Evolutionary conservation across 2,888 invertebrate species (phyloP).

Genomic region (Conchocele bisecta): DNA sequence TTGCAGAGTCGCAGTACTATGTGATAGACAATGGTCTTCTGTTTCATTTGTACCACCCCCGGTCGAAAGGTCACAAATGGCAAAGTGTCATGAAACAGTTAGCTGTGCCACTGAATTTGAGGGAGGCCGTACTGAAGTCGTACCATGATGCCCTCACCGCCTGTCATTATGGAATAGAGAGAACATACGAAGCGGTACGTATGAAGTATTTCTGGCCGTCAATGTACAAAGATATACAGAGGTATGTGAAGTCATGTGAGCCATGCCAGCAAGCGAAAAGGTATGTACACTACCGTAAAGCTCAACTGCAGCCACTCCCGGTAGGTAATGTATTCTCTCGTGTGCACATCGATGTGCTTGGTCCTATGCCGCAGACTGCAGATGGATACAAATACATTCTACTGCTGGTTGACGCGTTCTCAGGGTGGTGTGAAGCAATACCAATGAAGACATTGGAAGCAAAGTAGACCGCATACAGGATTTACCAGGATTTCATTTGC

Average conservation of each 20-base stretch:
- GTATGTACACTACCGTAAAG: slow-evolving; percentile 5
- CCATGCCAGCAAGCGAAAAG: slow-evolving; percentile 22
- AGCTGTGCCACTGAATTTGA: slow-evolving; percentile 6
- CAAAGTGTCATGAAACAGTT: slow-evolving; percentile 23
- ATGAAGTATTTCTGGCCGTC: slow-evolving; percentile 28
- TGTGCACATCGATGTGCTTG: slow-evolving; percentile 45
- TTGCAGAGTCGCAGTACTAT: slow-evolving; percentile 26
- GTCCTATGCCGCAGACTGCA: slow-evolving; percentile 30
- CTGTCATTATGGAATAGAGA: slow-evolving; percentile 26
- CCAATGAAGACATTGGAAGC: slow-evolving; percentile 44
- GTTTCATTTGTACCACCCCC: slow-evolving; percentile 27
- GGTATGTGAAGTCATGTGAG: slow-evolving; percentile 20
- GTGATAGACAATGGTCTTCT: slow-evolving; percentile 20
- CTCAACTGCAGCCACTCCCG: slow-evolving; percentile 37
- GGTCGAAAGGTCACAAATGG: slow-evolving; percentile 25
- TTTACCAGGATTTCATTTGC: slow-evolving; percentile 42
- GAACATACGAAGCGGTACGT: slow-evolving; percentile 27
- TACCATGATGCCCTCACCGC: slow-evolving; percentile 33
- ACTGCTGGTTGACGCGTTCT: slow-evolving; percentile 43
- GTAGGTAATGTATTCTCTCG: slow-evolving; percentile 24
- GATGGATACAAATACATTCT: slow-evolving; percentile 44
- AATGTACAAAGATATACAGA: slow-evolving; percentile 22
- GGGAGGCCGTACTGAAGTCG: slow-evolving; percentile 23
- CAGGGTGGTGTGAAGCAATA: slow-evolving; percentile 52
- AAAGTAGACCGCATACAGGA: slow-evolving; percentile 22